Evolutionary conservation across 1,140 invertebrate genomes (phyloP).

Genomic region (Oreohelix idahoensis): DNA sequence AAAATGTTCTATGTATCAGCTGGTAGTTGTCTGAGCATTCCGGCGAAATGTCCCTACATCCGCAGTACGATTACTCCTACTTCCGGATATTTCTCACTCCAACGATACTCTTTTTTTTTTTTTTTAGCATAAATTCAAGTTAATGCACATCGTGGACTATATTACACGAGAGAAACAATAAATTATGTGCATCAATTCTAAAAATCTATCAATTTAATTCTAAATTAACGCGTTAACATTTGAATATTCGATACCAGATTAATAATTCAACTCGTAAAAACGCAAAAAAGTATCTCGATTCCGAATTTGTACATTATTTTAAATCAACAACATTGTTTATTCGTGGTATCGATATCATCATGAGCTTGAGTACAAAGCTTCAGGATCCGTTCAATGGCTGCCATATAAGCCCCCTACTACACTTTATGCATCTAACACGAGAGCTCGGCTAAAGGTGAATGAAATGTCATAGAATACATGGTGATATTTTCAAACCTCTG

Average conservation of each 20-base stretch:
- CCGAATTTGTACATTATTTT: too few species aligned
- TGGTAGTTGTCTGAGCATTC: conserved; percentile 1
- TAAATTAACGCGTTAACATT: too few species aligned
- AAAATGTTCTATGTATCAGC: conserved; percentile 12
- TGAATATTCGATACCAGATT: too few species aligned
- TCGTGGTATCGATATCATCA: background rate
- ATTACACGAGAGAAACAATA: too few species aligned
- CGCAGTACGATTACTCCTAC: background rate
- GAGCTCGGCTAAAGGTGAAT: conserved; percentile 31
- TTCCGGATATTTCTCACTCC: background rate
- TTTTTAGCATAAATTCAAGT: too few species aligned
- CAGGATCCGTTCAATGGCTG: background rate
- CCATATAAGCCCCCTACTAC: conserved; percentile 10
- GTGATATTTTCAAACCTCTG: conserved; percentile 42
- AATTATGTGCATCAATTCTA: too few species aligned
- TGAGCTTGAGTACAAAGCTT: background rate
- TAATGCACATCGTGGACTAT: too few species aligned
- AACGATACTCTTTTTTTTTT: too few species aligned
- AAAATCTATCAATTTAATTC: too few species aligned
- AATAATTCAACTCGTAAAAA: too few species aligned
- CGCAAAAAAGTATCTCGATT: too few species aligned
- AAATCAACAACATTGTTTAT: background rate
- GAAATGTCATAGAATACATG: conserved; percentile 38
- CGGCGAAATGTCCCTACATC: background rate
- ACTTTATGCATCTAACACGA: conserved; percentile 12